These are phyloP conservation scores for Venturia canescens DNA, from an alignment of 1,140 invertebrate species.

Conservation along the genomic window DNA sequence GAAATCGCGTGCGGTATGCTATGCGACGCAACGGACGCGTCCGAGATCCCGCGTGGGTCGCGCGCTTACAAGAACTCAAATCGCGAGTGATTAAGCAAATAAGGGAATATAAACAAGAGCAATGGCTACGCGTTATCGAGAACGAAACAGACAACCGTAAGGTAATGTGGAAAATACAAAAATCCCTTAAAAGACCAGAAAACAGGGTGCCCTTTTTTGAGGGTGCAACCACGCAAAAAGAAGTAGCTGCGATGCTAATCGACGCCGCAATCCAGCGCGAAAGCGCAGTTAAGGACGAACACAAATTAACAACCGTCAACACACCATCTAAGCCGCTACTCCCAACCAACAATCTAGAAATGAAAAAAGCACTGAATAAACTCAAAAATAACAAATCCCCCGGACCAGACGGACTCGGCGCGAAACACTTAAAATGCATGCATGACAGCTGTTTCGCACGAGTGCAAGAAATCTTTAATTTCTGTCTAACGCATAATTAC, in stretches of 20 bases:
- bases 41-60: constrained; percentile 11
- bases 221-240: constrained; percentile 32
- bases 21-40: constrained; percentile 29
- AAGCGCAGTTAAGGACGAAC: constrained; percentile 17
- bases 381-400: constrained; percentile 30
- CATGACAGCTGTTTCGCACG: neutral
- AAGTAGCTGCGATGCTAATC: constrained; percentile 25
- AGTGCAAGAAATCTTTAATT: constrained; percentile 21
- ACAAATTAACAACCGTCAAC: neutral
- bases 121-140: constrained; percentile 29
- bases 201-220: constrained; percentile 31
- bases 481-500: constrained; percentile 21
- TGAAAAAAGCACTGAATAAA: constrained; percentile 28
- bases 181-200: constrained; percentile 26
- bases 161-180: constrained; percentile 32
- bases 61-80: constrained; percentile 30
- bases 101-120: constrained; percentile 32
- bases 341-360: constrained; percentile 17
- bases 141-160: constrained; percentile 19
- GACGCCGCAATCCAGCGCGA: constrained; percentile 26
- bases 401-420: constrained; percentile 6
- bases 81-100: constrained; percentile 19
- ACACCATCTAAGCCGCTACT: neutral
- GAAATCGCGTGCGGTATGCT: constrained; percentile 21
- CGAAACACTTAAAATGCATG: constrained; percentile 17